Evolutionary conservation across 2,797 vertebrate genomes (phyloP), one percentile per base, ranked within the genome.

Genomic region (Natrix natrix): DNA sequence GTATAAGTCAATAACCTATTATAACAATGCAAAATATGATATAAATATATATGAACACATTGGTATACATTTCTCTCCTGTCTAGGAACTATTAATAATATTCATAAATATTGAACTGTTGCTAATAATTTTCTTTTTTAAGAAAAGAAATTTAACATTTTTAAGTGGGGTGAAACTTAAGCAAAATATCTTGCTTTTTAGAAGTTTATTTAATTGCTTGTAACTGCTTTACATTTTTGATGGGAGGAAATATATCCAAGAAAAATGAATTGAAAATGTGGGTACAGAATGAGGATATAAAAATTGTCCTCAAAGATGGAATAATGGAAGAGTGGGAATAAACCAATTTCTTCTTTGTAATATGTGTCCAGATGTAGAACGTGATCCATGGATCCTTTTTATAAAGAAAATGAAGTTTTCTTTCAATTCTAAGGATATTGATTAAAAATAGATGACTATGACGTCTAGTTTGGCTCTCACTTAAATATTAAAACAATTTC

Each of bases 1-100:
- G 98, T 98, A 98, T 98, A 98, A 98, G 98, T 99, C 99, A 98
- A 99, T 99, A 99, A 98, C 98, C 98, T 98, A 99, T 99, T 99
- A 99, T 98, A 99, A 98, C 98, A 98, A 99, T 99, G 98, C 98
- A 99, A 98, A 99, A 99, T 98, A 98, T 98, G 98, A 97, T 98
- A 48, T 24, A 97, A 98, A 98, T 37, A 98, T 98, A 98, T 96
- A 97, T 97, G 94, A 95, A 98, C 98, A 98, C 98, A 97, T 98
- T 97, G 97, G 97, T 98, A 98, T 98, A 97, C 97, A 97, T 97
- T 97, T 97, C 97, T 98, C 97, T 98, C 97, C 97, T 98, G 97
- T 97, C 97, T 97, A 95, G 92, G 93, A 96, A 97, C 97, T 98
- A 98, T 98, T 97, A 96, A 97, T 98, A 97, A 97, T 98, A 98